Base-by-base conservation (phyloP, 2,797 vertebrate species). In the Ciconia nigra region DNA sequence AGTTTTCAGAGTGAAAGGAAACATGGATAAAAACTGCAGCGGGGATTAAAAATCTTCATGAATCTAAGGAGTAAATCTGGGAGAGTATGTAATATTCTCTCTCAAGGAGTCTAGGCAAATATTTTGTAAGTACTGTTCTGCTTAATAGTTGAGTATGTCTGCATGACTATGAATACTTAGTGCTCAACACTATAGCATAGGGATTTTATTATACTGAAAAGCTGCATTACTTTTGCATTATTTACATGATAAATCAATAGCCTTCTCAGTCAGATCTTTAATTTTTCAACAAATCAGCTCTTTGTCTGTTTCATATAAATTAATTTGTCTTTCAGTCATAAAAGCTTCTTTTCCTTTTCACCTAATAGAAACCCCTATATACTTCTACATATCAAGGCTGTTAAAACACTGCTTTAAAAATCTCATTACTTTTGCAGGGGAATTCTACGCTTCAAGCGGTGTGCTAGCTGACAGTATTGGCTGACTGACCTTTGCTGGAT, bases 291-390 rank as follows among this genome's bases (percentile, higher is more conserved):
- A 71, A 74, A 44, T 31, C 15, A 22, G 6, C 18, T 58, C 18
- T 58, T 55, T n/a, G 9, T 42, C 51, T 67, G 33, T 57, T 33
- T 65, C 3, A 1, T 74, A 3, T n/a, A 47, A 54, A 42, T 46
- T 57, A n/a, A 7, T 25, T 39, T 78, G 10, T 15, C 24, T 74
- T 83, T 69, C 37, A 76, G 41, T 78, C 22, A 44, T 33, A 22
- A 10, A 69, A 54, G 15, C 22, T 59, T 82, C 1, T 47, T 82
- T 88, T 80, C 16, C 12, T 55, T 69, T 78, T 86, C 20, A 35
- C 8, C 2, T 26, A 6, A 7, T 35, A 62, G 59, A 77, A 77
- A 0, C 2, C 5, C 14, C 22, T 49, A 3, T n/a, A 8, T 54
- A 17, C 1, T 69, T 41, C 26, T 41, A 11, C 17, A 3, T 22